Evolutionary conservation across 1,140 invertebrate genomes (phyloP), one percentile per base, ranked within the genome.

Genomic region (Spodoptera litura): DNA sequence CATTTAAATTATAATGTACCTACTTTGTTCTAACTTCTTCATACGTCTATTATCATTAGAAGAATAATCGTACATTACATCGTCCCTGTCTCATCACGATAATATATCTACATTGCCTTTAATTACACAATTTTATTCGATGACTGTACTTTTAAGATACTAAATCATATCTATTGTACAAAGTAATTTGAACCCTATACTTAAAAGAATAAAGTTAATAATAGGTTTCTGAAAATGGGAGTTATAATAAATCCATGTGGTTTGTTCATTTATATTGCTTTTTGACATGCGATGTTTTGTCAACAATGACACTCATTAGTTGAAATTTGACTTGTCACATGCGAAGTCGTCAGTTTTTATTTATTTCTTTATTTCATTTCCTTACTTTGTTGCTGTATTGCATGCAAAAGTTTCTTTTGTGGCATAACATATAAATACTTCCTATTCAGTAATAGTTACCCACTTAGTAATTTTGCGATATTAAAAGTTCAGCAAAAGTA

Each of bases 81-180:
- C 70, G 78, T 76, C 78, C 66, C 61, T 70, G 80, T 73, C 77
- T 71, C 84, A 80, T 81, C 79, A 78, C 70, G 81, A 84, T 87
- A 83, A 84, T 88, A 80, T 85, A 86, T 84, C 84, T 86, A 85
- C 80, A 89, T 86, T 85, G 83, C 77, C 81, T 83, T 82, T 87
- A 88, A 88, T 88, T 88, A 87, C 83, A 85, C 83, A 80, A 84
- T 66, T 85, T 82, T 83, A 76, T 78, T 68, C 59, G 56, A 15
- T 10, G n/a, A 71, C 62, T 75, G 58, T 35, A 82, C 25, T 66
- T 77, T 55, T 38, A 75, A 61, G 15, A n/a, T 56, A 20, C 4
- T 49, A 77, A 66, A 44, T 13, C 51, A 13, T 49, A 35, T 4
- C 12, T 25, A 15, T 10, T 9, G 4, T 10, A 10, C 52, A 77